phyloP scores from a whole-genome alignment of 2,888 invertebrate species.

The Hermaeophaga mercurialis region DNA sequence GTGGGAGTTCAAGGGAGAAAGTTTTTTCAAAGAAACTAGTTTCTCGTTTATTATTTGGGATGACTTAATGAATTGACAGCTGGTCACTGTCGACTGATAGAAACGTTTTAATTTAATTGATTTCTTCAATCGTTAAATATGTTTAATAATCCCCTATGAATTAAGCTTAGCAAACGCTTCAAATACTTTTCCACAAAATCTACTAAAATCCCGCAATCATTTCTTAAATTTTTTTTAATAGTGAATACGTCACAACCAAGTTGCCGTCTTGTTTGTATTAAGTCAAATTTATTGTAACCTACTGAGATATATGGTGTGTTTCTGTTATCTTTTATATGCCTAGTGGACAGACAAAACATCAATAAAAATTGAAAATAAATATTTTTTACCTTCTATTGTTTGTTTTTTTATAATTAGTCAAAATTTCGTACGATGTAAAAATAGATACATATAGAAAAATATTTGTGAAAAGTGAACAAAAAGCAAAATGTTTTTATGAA shows the following conservation, averaged over 20 bases:
- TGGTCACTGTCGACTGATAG: slow-evolving; percentile 25
- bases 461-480: too few species aligned
- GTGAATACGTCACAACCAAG: slow-evolving; percentile 1
- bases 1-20: slow-evolving; percentile 18
- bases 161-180: slow-evolving; percentile 7
- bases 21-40: slow-evolving; percentile 6
- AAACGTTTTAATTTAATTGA: slow-evolving; percentile 21
- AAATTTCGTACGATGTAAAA: too few species aligned
- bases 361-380: neutral
- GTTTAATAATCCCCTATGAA: slow-evolving; percentile 20
- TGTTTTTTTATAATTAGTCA: neutral
- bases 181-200: slow-evolving; percentile 5
- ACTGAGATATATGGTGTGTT: slow-evolving; percentile 10
- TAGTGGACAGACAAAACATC: slow-evolving; percentile 9
- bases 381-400: neutral
- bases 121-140: slow-evolving; percentile 19
- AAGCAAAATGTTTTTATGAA: too few species aligned
- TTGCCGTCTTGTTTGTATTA: neutral
- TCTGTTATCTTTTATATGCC: slow-evolving; percentile 3
- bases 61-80: slow-evolving; percentile 20
- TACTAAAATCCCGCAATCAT: slow-evolving; percentile 4
- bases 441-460: too few species aligned
- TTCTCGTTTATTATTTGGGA: slow-evolving; percentile 20
- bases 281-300: slow-evolving; percentile 15
- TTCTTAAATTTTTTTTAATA: slow-evolving; percentile 4